Conservation (phyloP, 2,888 invertebrate species). For the Atethmia centrago region DNA sequence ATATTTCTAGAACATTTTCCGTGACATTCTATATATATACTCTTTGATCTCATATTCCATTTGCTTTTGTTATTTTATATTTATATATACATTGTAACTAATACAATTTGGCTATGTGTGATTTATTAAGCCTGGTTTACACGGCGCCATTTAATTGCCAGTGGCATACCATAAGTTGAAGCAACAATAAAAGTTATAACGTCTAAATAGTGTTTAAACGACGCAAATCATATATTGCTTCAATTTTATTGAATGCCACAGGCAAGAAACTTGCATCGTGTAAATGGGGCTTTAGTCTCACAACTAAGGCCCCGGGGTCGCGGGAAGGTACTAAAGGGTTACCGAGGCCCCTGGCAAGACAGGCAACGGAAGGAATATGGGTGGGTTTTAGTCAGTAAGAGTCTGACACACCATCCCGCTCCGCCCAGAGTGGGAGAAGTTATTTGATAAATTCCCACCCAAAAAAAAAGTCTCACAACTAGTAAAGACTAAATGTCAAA, state of each 20-base stretch:
- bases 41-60: not conserved
- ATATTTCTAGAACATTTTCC: slow-evolving; percentile 20
- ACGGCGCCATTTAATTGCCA: not conserved
- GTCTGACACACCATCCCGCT: too few relatives aligned
- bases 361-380: too few relatives aligned
- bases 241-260: not conserved
- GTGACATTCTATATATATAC: slow-evolving; percentile 42
- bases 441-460: too few relatives aligned
- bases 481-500: not conserved
- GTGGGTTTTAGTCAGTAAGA: too few relatives aligned
- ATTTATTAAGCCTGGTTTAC: not conserved
- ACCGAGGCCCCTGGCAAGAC: too few relatives aligned
- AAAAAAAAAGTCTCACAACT: too few relatives aligned
- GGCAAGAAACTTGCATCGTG: not conserved
- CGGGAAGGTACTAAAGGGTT: too few relatives aligned
- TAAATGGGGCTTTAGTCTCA: not conserved
- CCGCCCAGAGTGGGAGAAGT: too few relatives aligned
- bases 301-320: too few relatives aligned
- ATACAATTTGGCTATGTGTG: not conserved
- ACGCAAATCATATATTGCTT: not conserved
- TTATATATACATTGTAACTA: not conserved
- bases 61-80: not conserved
- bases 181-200: too few relatives aligned
- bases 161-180: not conserved
- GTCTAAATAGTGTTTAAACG: too few relatives aligned